A percentile compares a stretch with the other conserved stretches of the same genome.
phyloP scores from a whole-genome alignment of 2,888 invertebrate genomes.

The Asteroscopus sphinx region DNA sequence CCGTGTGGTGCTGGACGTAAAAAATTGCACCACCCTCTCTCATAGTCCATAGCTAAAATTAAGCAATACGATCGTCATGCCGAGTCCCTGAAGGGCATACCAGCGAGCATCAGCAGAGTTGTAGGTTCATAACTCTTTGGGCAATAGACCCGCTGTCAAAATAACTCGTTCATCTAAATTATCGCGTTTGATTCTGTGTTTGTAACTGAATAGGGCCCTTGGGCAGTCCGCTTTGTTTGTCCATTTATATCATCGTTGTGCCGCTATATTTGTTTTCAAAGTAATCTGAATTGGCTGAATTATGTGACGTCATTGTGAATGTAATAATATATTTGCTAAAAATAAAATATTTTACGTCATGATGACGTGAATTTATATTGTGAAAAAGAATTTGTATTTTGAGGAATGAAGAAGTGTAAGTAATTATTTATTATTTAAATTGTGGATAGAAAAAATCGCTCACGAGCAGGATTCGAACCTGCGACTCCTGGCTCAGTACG shows the following conservation, averaged over 20 bases:
- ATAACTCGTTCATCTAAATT: slow-evolving; percentile 61
- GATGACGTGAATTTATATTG: no score
- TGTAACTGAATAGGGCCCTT: slow-evolving; percentile 58
- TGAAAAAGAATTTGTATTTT: no score
- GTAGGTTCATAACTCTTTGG: slow-evolving; percentile 53
- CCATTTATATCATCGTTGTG: slow-evolving; percentile 41
- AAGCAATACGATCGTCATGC: slow-evolving; percentile 26
- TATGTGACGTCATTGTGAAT: slow-evolving; percentile 1
- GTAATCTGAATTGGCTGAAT: slow-evolving; percentile 21
- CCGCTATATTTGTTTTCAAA: slow-evolving; percentile 28
- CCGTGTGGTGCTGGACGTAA: neutral
- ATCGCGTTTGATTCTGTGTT: slow-evolving; percentile 60
- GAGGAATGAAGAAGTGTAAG: no score
- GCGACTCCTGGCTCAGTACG: no score
- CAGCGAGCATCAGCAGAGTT: slow-evolving; percentile 29
- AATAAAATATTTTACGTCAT: no score
- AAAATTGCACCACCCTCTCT: neutral
- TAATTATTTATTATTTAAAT: no score
- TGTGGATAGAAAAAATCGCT: no score
- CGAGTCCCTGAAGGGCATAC: slow-evolving; percentile 27
- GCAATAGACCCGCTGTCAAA: slow-evolving; percentile 54
- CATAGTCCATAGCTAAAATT: slow-evolving; percentile 3
- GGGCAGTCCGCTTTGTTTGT: slow-evolving; percentile 54
- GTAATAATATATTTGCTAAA: no score
- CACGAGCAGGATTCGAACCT: no score